phyloP scores from a whole-genome alignment of 1,140 invertebrate genomes.

The Drosophila miranda region DNA sequence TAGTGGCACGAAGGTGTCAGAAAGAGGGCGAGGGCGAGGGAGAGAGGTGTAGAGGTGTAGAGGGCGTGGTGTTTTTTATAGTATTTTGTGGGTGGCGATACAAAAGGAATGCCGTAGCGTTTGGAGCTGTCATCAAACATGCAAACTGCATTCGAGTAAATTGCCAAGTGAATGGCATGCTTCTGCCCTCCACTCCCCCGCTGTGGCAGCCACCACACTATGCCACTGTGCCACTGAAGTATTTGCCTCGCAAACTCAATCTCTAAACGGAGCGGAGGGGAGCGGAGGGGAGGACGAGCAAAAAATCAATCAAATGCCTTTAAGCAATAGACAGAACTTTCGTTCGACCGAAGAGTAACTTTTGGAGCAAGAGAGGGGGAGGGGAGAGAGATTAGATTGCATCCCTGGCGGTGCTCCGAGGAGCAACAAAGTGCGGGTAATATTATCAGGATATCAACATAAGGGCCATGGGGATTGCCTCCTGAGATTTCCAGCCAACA shows the following conservation, averaged over 20 bases:
- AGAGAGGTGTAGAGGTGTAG: too few species aligned
- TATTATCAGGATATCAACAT: slow-evolving; percentile 11
- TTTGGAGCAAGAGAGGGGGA: slow-evolving; percentile 1
- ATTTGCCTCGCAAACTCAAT: slow-evolving; percentile 42
- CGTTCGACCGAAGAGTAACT: slow-evolving; percentile 22
- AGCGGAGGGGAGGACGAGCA: neutral
- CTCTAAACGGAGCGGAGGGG: neutral
- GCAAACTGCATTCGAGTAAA: slow-evolving; percentile 56
- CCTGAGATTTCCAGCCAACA: slow-evolving; percentile 41
- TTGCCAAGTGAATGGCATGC: slow-evolving; percentile 40
- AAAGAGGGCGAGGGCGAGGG: neutral
- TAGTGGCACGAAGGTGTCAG: slow-evolving; percentile 13
- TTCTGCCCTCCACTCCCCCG: neutral
- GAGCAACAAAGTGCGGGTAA: slow-evolving; percentile 53
- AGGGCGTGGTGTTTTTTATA: too few species aligned
- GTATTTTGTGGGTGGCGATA: slow-evolving; percentile 2
- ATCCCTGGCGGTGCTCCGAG: slow-evolving; percentile 21
- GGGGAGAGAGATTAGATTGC: slow-evolving; percentile 41
- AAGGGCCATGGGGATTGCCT: slow-evolving; percentile 25
- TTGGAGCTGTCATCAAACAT: slow-evolving; percentile 58
- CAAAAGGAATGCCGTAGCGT: slow-evolving; percentile 1
- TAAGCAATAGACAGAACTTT: slow-evolving; percentile 21
- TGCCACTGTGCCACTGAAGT: slow-evolving; percentile 13
- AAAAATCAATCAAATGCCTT: slow-evolving; percentile 48
- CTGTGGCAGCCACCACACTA: neutral